Base-by-base conservation (phyloP, 2,113 vertebrate genomes). In the Phocoena sinus region DNA sequence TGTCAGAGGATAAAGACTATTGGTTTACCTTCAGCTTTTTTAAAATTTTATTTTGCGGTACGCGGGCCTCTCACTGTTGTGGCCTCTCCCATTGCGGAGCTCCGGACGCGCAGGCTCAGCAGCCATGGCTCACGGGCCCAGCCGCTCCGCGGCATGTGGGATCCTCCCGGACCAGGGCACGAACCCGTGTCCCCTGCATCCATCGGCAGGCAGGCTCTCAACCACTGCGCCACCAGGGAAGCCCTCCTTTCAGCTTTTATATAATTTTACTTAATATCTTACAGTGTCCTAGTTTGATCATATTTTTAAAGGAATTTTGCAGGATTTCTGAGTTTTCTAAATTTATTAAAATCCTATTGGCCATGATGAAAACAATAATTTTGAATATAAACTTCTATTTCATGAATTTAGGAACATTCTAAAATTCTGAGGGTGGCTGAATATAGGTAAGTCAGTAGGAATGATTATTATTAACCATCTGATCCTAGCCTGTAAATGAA, bases 301-400 rank as follows among this genome's bases (percentile, higher is more conserved):
- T 90, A 88, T 94, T 89, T 97, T 89, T 67, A 56, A 95, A 95
- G 53, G n/a, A 91, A 83, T 95, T 94, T 91, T 97, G n/a, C 17
- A 81, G 28, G 33, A 92, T 83, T 71, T 96, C 67, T 92, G 44
- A 85, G 36, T 94, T 70, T 94, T 94, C 36, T 85, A 91, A 68
- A 73, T 97, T 53, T 62, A 58, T 97, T 95, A 89, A 89, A 81
- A 90, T 63, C 87, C 36, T 87, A n/a, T 79, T 91, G 68, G 33
- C 67, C 25, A 44, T 96, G 73, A 86, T 68, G 15, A 91, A 50
- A 86, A 89, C 13, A 85, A 70, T 96, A 67, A 77, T 86, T 95
- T 91, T 89, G 58, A 87, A 53, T 71, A 53, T n/a, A 89, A 53
- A 50, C 15, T 28, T 89, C 91, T 93, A 96, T 80, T 36, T 83